Evolutionary conservation across 1,140 invertebrate species (phyloP).

Genomic region (Nebria ingens): DNA sequence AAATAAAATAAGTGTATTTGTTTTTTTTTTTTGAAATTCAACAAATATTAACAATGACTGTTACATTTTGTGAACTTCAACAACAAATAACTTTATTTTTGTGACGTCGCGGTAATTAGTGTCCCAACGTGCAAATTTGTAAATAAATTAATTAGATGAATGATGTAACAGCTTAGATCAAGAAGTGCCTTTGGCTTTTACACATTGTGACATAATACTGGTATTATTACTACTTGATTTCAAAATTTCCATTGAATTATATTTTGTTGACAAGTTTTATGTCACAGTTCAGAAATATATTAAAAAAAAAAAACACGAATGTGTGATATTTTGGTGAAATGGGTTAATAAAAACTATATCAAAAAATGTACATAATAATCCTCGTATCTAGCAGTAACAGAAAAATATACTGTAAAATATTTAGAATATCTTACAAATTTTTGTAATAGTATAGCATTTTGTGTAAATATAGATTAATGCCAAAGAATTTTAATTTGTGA

Average conservation of each 20-base stretch:
- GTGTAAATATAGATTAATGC: slow-evolving; percentile 8
- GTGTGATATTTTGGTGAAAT: slow-evolving; percentile 5
- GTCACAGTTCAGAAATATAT: neutral
- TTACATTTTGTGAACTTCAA: too few relatives aligned
- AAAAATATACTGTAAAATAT: neutral
- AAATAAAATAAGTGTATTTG: too few relatives aligned
- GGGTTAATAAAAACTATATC: neutral
- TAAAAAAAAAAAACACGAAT: neutral
- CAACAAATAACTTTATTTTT: too few relatives aligned
- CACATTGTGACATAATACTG: neutral
- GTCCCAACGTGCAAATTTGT: too few relatives aligned
- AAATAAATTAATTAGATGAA: neutral
- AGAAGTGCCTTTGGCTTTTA: slow-evolving; percentile 7
- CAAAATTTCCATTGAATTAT: neutral
- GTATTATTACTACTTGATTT: neutral
- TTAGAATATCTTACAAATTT: neutral
- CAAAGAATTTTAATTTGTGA: slow-evolving; percentile 6
- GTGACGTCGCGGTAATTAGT: too few relatives aligned
- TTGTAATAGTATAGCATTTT: slow-evolving; percentile 5
- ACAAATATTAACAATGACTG: too few relatives aligned
- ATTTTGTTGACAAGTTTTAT: neutral
- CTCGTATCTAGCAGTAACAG: neutral
- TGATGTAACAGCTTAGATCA: neutral
- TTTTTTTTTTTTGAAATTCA: too few relatives aligned
- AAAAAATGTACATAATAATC: neutral